These are phyloP conservation scores for Tragelaphus imberbis DNA, from an alignment of 2,113 vertebrate species.

Conservation along the genomic window DNA sequence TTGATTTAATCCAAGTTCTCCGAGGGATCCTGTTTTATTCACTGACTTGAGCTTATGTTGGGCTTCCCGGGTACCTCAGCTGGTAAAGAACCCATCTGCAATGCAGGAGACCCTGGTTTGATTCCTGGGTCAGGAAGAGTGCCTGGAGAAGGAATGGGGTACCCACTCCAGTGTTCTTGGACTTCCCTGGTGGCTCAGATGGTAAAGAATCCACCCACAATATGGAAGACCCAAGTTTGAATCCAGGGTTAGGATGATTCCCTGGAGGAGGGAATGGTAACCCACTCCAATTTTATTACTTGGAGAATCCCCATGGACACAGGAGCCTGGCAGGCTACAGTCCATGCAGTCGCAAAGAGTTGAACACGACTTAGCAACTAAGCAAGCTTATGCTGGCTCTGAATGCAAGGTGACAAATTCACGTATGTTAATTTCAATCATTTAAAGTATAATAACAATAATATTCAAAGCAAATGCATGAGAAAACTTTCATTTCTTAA, in stretches of 20 bases:
- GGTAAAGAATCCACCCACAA: background rate
- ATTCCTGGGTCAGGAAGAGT: background rate
- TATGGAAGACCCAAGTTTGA: background rate
- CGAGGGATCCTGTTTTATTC: background rate
- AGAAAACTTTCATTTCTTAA: background rate
- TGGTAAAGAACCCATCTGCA: background rate
- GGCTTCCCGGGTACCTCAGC: background rate
- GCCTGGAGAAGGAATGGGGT: background rate
- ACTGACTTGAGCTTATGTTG: background rate
- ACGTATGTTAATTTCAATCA: background rate
- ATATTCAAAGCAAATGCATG: background rate
- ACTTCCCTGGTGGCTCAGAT: background rate
- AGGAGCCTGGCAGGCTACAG: background rate
- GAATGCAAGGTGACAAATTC: conserved; percentile 1
- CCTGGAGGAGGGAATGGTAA: background rate
- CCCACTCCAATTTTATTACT: background rate
- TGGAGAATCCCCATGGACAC: background rate
- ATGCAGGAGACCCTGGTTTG: background rate
- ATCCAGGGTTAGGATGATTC: background rate
- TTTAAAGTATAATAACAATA: background rate
- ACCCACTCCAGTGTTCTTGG: background rate
- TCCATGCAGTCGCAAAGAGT: accelerated
- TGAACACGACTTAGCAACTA: background rate
- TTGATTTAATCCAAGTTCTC: background rate
- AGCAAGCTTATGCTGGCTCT: background rate